Evolutionary conservation across 2,113 vertebrate species (phyloP).

Genomic region (Spilogale gracilis): DNA sequence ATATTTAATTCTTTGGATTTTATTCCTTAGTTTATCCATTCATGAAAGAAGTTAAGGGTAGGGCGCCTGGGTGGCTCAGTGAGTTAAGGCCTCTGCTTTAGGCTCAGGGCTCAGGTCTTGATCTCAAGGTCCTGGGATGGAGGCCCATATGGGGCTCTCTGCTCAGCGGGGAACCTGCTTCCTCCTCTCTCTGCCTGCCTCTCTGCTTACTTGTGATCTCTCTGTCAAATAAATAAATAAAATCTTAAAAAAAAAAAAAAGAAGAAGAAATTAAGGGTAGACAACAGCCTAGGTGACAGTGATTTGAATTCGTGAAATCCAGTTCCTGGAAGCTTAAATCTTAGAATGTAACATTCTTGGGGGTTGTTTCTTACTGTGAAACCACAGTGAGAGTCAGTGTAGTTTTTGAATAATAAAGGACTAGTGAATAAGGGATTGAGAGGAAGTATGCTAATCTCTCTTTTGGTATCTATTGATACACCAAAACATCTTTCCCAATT

Average conservation of each 20-base stretch:
- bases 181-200: no score
- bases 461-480: neutral
- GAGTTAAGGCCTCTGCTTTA: no score
- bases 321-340: neutral
- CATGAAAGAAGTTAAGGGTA: neutral
- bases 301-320: neutral
- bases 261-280: neutral
- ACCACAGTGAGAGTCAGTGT: neutral
- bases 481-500: slow-evolving; percentile 16
- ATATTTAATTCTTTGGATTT: neutral
- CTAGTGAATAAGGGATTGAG: neutral
- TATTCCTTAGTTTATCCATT: neutral
- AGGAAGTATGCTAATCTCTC: neutral
- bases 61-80: no score
- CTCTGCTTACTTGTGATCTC: no score
- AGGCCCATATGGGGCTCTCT: no score
- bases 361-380: neutral
- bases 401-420: neutral
- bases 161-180: no score
- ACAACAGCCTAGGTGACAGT: neutral
- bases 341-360: neutral
- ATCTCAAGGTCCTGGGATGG: no score
- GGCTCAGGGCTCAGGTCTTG: no score
- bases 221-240: no score
- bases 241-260: no score